Evolutionary conservation across 2,113 vertebrate species (phyloP).

Genomic region (Ovis canadensis): DNA sequence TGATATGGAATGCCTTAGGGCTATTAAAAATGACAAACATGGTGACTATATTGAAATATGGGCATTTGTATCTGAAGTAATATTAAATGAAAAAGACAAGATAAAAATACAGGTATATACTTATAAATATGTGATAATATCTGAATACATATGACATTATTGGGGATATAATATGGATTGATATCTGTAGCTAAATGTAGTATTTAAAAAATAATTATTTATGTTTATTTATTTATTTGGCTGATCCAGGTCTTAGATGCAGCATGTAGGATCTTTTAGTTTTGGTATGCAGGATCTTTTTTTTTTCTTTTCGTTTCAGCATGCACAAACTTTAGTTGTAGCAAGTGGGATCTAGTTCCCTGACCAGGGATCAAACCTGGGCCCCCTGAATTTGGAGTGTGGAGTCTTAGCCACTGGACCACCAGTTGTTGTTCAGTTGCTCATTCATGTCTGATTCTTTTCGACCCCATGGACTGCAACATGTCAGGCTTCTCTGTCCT

Average conservation of each 20-base stretch:
- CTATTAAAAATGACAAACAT: slow-evolving; percentile 6
- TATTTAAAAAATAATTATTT: not conserved
- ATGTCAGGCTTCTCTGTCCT: too few species aligned
- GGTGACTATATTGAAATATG: not conserved
- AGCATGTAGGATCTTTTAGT: not conserved
- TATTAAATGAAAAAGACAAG: slow-evolving; percentile 7
- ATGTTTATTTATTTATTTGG: not conserved
- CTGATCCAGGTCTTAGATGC: not conserved
- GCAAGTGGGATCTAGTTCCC: not conserved
- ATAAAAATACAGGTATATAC: not conserved
- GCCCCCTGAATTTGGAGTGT: not conserved
- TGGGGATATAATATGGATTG: not conserved
- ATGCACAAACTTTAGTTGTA: not conserved
- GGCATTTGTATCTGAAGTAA: slow-evolving; percentile 1
- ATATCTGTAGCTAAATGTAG: not conserved
- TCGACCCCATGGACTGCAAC: too few species aligned
- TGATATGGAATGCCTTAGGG: not conserved
- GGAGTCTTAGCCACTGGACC: not conserved
- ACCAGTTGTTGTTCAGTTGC: not conserved
- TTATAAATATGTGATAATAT: slow-evolving; percentile 6
- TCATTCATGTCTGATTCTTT: too few species aligned
- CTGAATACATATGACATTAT: not conserved
- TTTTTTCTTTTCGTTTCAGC: not conserved
- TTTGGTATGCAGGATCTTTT: not conserved
- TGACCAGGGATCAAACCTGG: not conserved